Evolutionary conservation across 2,113 vertebrate genomes (phyloP), one percentile per base, ranked within the genome.

Genomic region (Scytalopus superciliaris): DNA sequence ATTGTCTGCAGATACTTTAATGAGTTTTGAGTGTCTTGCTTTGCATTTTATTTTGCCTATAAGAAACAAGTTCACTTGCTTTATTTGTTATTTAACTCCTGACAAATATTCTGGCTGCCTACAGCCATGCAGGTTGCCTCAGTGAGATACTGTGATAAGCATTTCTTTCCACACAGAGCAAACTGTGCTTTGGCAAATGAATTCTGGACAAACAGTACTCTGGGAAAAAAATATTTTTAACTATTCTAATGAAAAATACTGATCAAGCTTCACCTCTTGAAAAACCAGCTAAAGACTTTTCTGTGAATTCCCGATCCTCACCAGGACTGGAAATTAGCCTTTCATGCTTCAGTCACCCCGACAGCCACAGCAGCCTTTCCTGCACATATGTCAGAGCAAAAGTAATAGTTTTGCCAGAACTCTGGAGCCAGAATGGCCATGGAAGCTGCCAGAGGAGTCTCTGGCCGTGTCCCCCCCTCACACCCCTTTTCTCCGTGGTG

Each of bases 401-500:
- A 68, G 16, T 5, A 64, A 24, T 33, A 45, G 10, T 60, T 68
- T 18, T 31, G 30, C 10, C 23, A 0, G 3, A 62, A 60, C 27
- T 67, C 64, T 7, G 9, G 42, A 69, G 40, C 14, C 44, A 12
- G 40, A 42, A 44, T 0, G 15, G 3, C 8, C 6, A 8, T 14
- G 59, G 15, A 8, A 66, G 6, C 0, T 14, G 44, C 19, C 66
- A 16, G 87, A 4, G 4, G 18, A 27, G 39, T 9, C 60, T 35
- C 44, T 0, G 45, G 44, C 33, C 52, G 10, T 72, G 9, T 6
- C 56, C 39, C 60, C 56, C 57, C 53, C 50, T 56, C 42, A 1
- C 0, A 10, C 22, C 21, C 31, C 49, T 37, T 22, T 45, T 9
- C 12, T 23, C 39, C 33, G 4, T 0, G 27, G 3, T 3, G 35